A percentile compares a stretch with the other conserved stretches of the same genome.
phyloP scores from a whole-genome alignment of 2,888 invertebrate genomes.

The Dynastes grantii region DNA sequence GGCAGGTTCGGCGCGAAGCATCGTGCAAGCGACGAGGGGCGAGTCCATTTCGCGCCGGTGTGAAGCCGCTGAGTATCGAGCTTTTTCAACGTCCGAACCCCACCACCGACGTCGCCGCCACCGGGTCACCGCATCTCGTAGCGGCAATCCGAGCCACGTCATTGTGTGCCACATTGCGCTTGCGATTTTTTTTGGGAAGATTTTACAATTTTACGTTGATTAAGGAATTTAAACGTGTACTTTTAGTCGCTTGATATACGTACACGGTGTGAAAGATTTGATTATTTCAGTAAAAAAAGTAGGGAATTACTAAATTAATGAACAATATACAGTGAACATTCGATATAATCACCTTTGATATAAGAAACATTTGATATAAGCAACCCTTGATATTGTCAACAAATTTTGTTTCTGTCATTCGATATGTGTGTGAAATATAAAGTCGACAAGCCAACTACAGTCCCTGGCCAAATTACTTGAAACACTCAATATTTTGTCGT shows the following conservation, averaged over 20 bases:
- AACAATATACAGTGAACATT: too few relatives aligned
- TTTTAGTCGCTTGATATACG: background rate
- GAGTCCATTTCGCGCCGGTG: slow-evolving; percentile 48
- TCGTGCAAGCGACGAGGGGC: slow-evolving; percentile 27
- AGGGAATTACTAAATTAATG: too few relatives aligned
- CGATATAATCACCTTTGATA: too few relatives aligned
- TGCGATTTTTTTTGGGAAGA: background rate
- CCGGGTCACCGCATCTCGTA: slow-evolving; percentile 18
- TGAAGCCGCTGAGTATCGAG: slow-evolving; percentile 48
- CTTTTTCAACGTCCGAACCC: slow-evolving; percentile 42
- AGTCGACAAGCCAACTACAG: too few relatives aligned
- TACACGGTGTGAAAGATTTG: background rate
- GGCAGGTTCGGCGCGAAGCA: background rate
- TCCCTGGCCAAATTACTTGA: too few relatives aligned
- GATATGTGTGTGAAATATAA: too few relatives aligned
- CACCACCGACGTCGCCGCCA: slow-evolving; percentile 13
- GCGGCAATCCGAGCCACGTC: background rate
- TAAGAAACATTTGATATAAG: too few relatives aligned
- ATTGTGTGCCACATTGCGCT: slow-evolving; percentile 14
- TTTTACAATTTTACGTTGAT: too few relatives aligned
- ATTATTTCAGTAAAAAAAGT: too few relatives aligned
- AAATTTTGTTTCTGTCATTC: too few relatives aligned
- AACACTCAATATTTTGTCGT: too few relatives aligned
- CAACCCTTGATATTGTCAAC: too few relatives aligned
- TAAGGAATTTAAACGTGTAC: background rate